Evolutionary conservation across 2,113 vertebrate genomes (phyloP).

Genomic region (Semnornis frantzii): DNA sequence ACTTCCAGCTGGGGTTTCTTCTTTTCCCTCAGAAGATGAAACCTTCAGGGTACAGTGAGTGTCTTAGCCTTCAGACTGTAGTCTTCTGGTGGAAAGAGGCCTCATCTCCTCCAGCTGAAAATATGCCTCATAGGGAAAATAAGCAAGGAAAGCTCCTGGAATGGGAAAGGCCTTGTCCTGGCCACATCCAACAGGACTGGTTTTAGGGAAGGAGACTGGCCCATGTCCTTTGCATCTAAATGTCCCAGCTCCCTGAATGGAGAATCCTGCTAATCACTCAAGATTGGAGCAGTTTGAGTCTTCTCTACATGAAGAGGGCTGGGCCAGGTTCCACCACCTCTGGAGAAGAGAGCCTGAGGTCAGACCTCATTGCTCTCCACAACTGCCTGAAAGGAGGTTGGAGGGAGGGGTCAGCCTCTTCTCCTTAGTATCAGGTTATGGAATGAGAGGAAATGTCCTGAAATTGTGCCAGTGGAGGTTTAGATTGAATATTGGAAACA

Average conservation of each 20-base stretch:
- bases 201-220: background rate
- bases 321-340: too few relatives aligned
- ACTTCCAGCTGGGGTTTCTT: background rate
- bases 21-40: background rate
- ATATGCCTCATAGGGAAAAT: background rate
- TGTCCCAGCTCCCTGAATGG: background rate
- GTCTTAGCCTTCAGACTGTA: background rate
- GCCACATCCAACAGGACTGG: background rate
- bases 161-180: background rate
- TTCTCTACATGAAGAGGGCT: background rate
- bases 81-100: background rate
- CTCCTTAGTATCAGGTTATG: too few relatives aligned
- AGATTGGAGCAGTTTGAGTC: background rate
- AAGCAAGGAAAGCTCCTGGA: background rate
- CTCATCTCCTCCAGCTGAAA: background rate
- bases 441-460: too few relatives aligned
- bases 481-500: too few relatives aligned
- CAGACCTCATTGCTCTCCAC: too few relatives aligned
- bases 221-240: background rate
- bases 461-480: too few relatives aligned
- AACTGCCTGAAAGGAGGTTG: too few relatives aligned
- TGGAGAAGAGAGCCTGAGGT: too few relatives aligned
- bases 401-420: too few relatives aligned
- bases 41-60: background rate
- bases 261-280: background rate